Base-by-base conservation (phyloP, 2,797 vertebrate species). In the Sandelia bainsii region DNA sequence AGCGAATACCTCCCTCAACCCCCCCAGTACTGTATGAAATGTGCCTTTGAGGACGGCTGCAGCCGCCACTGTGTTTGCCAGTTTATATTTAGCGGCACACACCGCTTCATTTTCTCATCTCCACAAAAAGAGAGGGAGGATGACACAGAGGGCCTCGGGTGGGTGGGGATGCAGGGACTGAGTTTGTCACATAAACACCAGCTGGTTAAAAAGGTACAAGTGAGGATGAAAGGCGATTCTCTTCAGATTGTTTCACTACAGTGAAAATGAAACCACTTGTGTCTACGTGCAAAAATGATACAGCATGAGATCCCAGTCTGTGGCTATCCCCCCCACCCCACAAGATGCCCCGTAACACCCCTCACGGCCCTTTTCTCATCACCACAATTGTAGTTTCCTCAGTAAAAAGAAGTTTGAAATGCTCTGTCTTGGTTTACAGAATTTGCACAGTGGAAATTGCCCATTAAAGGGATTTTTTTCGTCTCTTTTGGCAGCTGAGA, bases 21-120 rank as follows among this genome's bases (percentile, higher is more conserved):
- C 69, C 95, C 73, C 93, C 40, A 91, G 93, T 90, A 90, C 91
- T 89, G 91, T 91, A 91, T 85, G 94, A 94, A 96, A 95, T 94
- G 93, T 94, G 95, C 95, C 95, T 96, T 95, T 89, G 75, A 96
- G 95, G 94, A 92, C 69, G 32, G 53, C 71, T n/a, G 16, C 85
- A 80, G 14, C 82, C 80, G 89, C 69, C 83, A 70, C 78, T 67
- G 74, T 79, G 95, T 96, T 95, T 96, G 93, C 95, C 87, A 83
- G 95, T 95, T 91, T 94, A 97, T 97, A 97, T 96, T 96, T 96
- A 97, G 95, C 96, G 92, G 54, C 20, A 72, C 20, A 72, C 74
- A 69, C 72, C 84, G 53, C 77, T 87, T 85, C 72, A 73, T 83
- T 85, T 83, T 72, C 71, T 73, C 70, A 16, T 80, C 75, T 79